A percentile compares a stretch with the other conserved stretches of the same genome.
phyloP scores from a whole-genome alignment of 2,797 vertebrate species.

The Geotrypetes seraphini region DNA sequence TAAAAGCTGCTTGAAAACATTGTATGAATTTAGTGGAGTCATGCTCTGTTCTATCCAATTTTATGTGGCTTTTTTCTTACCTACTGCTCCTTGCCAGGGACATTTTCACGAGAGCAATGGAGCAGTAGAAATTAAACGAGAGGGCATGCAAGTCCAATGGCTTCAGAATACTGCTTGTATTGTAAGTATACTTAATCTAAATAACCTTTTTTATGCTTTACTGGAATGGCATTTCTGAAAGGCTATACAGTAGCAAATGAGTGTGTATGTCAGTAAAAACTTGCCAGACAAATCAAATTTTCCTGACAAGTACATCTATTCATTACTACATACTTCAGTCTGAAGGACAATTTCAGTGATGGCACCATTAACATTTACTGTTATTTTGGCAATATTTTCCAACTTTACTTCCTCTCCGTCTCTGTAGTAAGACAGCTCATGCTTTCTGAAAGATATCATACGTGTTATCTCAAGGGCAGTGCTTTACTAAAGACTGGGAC shows the following conservation, averaged over 20 bases:
- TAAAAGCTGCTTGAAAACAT: too few species aligned
- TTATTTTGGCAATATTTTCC: conserved; percentile 37
- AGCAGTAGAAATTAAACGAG: conserved; percentile 49
- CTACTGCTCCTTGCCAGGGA: conserved; percentile 33
- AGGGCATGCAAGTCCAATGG: conserved; percentile 45
- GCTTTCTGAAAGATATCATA: too few species aligned
- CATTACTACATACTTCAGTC: conserved; percentile 42
- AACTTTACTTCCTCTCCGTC: conserved; percentile 32
- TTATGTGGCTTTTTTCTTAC: conserved; percentile 21
- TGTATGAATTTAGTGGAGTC: too few species aligned
- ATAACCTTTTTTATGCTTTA: conserved; percentile 65
- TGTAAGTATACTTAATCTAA: conserved; percentile 61
- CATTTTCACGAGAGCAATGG: conserved; percentile 46
- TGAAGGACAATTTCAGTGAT: conserved; percentile 56
- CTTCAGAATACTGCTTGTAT: conserved; percentile 52
- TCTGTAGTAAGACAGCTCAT: conserved; percentile 3
- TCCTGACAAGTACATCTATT: conserved; percentile 51
- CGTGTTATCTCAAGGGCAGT: too few species aligned
- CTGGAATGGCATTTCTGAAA: conserved; percentile 64
- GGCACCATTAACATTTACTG: conserved; percentile 53
- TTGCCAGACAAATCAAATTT: conserved; percentile 63
- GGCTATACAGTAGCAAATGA: conserved; percentile 55
- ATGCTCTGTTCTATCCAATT: conserved; percentile 21
- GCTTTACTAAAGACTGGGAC: too few species aligned
- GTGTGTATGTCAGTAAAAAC: conserved; percentile 54